phyloP scores from a whole-genome alignment of 2,797 vertebrate species.

The Urosaurus nigricauda region DNA sequence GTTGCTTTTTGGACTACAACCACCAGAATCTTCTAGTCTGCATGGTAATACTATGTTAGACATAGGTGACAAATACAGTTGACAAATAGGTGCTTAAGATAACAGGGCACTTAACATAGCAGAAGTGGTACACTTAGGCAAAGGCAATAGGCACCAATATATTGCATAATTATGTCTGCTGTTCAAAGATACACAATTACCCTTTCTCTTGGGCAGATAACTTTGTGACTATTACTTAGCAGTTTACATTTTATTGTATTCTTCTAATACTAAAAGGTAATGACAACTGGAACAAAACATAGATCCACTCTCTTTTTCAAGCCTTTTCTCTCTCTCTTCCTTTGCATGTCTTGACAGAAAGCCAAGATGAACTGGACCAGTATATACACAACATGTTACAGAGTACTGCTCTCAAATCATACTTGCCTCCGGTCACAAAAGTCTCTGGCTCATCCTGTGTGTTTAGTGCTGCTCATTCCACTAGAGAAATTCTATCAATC shows the following conservation, averaged over 20 bases:
- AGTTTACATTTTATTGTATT: not conserved
- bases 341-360: slow-evolving; percentile 70
- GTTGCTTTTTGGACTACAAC: no score
- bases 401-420: slow-evolving; percentile 85
- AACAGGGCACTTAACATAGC: not conserved
- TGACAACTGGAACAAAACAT: slow-evolving; percentile 2
- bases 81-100: not conserved
- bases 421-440: slow-evolving; percentile 90
- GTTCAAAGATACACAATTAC: not conserved
- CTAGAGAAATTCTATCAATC: slow-evolving; percentile 93
- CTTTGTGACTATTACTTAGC: not conserved
- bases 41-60: no score
- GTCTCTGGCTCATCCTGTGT: slow-evolving; percentile 82
- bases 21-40: no score
- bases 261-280: slow-evolving; percentile 28
- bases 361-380: slow-evolving; percentile 89
- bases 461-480: slow-evolving; percentile 93
- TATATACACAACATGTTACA: slow-evolving; percentile 92
- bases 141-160: not conserved
- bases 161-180: not conserved
- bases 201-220: not conserved
- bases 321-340: slow-evolving; percentile 23
- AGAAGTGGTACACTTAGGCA: not conserved
- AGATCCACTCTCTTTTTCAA: slow-evolving; percentile 36
- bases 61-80: not conserved